Evolutionary conservation across 2,797 vertebrate genomes (phyloP).

Genomic region (Notamacropus eugenii): DNA sequence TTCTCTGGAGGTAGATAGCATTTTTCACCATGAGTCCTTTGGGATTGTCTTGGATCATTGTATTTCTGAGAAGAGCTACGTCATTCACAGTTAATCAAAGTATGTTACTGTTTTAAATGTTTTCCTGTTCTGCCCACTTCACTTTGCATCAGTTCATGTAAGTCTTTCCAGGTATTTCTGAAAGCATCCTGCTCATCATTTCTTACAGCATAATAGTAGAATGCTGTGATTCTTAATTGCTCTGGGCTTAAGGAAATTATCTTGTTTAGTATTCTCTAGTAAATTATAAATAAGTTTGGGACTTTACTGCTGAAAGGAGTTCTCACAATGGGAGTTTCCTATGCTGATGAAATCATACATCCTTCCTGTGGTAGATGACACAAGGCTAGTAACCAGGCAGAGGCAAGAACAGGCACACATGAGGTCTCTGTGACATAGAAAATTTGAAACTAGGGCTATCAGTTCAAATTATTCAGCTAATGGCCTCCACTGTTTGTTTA

Average conservation of each 20-base stretch:
- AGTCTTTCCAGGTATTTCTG: not conserved
- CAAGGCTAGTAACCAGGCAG: not conserved
- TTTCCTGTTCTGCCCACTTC: not conserved
- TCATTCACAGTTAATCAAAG: not conserved
- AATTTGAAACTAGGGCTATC: conserved; percentile 27
- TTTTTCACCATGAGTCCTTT: not conserved
- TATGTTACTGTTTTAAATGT: not conserved
- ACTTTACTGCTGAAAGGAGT: not conserved
- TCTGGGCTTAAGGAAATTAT: not conserved
- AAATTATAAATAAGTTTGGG: not conserved
- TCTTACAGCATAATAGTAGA: not conserved
- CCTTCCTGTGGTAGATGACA: not conserved
- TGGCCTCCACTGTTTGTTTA: conserved; percentile 39
- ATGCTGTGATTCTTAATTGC: not conserved
- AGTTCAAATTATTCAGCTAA: conserved; percentile 46
- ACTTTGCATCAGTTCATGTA: not conserved
- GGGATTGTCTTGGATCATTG: not conserved
- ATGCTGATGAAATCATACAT: not conserved
- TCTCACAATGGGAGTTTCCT: not conserved
- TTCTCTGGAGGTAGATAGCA: not conserved
- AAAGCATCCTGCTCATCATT: not conserved
- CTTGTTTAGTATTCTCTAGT: not conserved
- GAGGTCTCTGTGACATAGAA: conserved; percentile 16
- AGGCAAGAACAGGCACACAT: not conserved
- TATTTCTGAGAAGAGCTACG: not conserved